Conservation (phyloP, 2,113 vertebrate species). For the Pangasianodon hypophthalmus region DNA sequence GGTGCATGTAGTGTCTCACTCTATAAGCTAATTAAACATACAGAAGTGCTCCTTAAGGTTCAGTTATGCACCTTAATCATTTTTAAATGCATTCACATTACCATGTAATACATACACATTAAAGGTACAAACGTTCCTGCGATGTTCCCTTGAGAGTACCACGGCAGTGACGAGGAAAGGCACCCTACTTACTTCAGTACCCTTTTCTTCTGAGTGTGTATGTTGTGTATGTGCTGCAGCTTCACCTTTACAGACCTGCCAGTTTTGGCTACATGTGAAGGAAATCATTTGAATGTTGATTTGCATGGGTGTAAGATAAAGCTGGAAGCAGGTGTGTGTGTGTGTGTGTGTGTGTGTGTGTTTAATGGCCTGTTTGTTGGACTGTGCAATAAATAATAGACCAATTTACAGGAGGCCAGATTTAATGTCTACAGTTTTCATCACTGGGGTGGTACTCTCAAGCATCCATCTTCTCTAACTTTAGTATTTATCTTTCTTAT, state of each 20-base stretch:
- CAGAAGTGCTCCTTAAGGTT: background rate
- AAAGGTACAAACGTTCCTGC: background rate
- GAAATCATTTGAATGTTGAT: slow-evolving; percentile 71
- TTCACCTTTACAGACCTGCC: slow-evolving; percentile 43
- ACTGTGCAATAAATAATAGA: background rate
- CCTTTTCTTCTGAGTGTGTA: background rate
- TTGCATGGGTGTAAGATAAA: slow-evolving; percentile 63
- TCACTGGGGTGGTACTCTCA: background rate
- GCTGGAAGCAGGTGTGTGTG: slow-evolving; percentile 22
- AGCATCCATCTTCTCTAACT: background rate
- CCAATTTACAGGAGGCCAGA: background rate
- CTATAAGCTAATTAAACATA: background rate
- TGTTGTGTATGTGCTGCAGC: background rate
- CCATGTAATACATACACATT: background rate
- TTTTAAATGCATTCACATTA: background rate
- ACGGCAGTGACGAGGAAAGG: background rate
- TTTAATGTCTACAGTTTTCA: background rate
- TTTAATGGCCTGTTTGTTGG: background rate
- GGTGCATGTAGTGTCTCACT: background rate
- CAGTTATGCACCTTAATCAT: background rate
- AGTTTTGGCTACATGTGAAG: slow-evolving; percentile 34
- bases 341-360: slow-evolving; percentile 17
- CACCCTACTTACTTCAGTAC: background rate
- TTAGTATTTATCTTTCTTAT: background rate
- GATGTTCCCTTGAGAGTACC: background rate